A percentile compares a stretch with the other conserved stretches of the same genome.
Conservation (phyloP, 2,888 invertebrate species). For the Epinotia brunnichana region DNA sequence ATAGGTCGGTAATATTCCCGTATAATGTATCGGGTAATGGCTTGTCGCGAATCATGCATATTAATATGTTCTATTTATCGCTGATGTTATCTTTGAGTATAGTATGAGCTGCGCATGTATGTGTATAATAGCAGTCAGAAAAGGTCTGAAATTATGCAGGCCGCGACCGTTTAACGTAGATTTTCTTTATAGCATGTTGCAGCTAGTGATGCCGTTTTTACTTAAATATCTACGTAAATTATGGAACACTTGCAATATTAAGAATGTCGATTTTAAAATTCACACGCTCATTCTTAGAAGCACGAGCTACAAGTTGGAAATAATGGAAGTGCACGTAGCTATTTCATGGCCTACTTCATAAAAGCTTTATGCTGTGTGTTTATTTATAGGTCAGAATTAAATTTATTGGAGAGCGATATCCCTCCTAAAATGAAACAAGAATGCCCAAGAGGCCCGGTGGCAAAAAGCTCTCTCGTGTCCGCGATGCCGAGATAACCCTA, state of each 20-base stretch:
- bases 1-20: conserved; percentile 40
- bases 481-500: conserved; percentile 82
- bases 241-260: background rate
- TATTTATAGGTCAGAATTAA: conserved; percentile 39
- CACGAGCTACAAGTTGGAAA: background rate
- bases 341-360: background rate
- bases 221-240: background rate
- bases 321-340: background rate
- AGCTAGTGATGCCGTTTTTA: background rate
- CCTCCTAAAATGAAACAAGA: conserved; percentile 59
- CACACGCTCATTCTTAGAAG: background rate
- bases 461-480: conserved; percentile 83
- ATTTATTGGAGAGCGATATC: conserved; percentile 48
- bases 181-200: conserved; percentile 8
- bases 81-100: conserved; percentile 53
- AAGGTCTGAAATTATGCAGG: conserved; percentile 15
- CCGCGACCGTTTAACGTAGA: background rate
- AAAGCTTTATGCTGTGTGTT: conserved; percentile 12
- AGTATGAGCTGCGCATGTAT: conserved; percentile 38
- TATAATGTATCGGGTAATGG: conserved; percentile 54
- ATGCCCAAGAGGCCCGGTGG: conserved; percentile 77
- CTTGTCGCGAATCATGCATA: conserved; percentile 60
- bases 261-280: background rate
- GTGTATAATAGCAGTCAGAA: conserved; percentile 13
- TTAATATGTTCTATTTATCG: conserved; percentile 62